Evolutionary conservation across 2,888 invertebrate species (phyloP).

Genomic region (Mesorhabditis spiculigera): DNA sequence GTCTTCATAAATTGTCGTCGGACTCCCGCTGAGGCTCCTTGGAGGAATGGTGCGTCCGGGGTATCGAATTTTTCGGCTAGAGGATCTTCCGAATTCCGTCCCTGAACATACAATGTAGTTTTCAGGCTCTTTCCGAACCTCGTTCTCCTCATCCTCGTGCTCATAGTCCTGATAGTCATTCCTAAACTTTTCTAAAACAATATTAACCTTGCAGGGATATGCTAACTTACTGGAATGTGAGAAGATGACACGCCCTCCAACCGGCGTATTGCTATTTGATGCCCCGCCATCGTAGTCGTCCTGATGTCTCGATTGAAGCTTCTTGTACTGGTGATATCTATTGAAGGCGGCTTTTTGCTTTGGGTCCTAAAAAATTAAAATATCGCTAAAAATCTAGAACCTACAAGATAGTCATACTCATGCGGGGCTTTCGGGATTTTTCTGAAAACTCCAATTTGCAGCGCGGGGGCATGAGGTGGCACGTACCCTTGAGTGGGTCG

Average conservation of each 20-base stretch:
- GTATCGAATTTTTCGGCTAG: constrained; percentile 26
- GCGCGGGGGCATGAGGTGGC: too few relatives aligned
- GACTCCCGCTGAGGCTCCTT: constrained; percentile 37
- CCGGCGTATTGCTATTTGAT: not conserved
- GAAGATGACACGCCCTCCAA: not conserved
- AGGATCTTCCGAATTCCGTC: not conserved
- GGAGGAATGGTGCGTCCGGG: constrained; percentile 43
- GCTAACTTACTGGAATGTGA: not conserved
- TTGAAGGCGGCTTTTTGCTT: not conserved
- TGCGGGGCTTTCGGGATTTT: constrained; percentile 4
- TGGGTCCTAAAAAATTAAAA: constrained; percentile 1
- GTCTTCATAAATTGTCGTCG: constrained; percentile 39
- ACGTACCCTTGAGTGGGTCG: not conserved
- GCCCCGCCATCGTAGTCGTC: not conserved
- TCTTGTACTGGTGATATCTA: not conserved
- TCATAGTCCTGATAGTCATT: not conserved
- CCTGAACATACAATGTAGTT: not conserved
- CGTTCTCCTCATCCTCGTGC: not conserved
- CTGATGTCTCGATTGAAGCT: not conserved
- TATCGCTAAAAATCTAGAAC: not conserved
- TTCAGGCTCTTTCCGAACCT: not conserved
- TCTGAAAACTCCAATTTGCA: not conserved
- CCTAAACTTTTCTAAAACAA: not conserved
- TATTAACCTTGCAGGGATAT: too few relatives aligned
- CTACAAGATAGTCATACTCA: constrained; percentile 5